A percentile compares a stretch with the other conserved stretches of the same genome.
Evolutionary conservation across 1,140 invertebrate genomes (phyloP).

Genomic region (Parasteatoda tepidariorum): DNA sequence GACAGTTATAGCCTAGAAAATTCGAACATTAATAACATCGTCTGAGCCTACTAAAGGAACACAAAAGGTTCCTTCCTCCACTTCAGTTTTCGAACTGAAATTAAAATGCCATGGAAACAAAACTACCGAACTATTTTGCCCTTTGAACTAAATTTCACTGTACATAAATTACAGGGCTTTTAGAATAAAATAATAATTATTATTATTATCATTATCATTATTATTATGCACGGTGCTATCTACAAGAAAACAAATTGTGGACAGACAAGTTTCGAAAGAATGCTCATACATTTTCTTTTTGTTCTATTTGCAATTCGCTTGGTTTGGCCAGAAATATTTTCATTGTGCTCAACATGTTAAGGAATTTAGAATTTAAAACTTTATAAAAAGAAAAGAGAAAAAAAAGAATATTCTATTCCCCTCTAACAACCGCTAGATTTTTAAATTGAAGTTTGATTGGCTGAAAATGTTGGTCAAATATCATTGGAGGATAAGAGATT

Average conservation of each 20-base stretch:
- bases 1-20: constrained; percentile 3
- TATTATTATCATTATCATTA: background rate
- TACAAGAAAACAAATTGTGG: constrained; percentile 25
- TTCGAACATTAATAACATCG: constrained; percentile 13
- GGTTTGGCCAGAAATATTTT: constrained; percentile 3
- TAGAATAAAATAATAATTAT: constrained; percentile 18
- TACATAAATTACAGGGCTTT: constrained; percentile 33
- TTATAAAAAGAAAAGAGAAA: background rate
- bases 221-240: constrained; percentile 49
- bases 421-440: background rate
- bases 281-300: constrained; percentile 25
- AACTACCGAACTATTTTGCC: constrained; percentile 14
- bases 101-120: constrained; percentile 32
- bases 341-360: constrained; percentile 30
- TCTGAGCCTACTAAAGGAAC: background rate
- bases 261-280: constrained; percentile 9
- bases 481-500: background rate
- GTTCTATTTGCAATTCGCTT: background rate
- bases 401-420: background rate
- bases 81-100: constrained; percentile 17
- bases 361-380: background rate
- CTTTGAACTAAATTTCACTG: constrained; percentile 8
- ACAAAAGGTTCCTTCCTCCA: background rate
- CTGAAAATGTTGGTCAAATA: background rate
- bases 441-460: background rate